Conservation (phyloP, 2,888 invertebrate species). For the Ochlodes sylvanus region DNA sequence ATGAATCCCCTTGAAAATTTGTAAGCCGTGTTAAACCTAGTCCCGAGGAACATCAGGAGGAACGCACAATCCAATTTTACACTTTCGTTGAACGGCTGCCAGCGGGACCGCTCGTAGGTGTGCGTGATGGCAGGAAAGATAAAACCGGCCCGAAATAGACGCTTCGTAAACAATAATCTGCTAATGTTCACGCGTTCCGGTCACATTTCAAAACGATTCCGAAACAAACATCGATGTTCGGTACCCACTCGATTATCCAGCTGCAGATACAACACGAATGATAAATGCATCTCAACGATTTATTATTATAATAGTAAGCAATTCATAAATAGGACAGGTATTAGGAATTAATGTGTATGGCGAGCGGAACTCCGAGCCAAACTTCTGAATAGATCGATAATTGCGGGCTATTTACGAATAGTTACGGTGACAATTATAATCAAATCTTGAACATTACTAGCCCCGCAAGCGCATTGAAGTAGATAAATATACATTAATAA, state of each 20-base stretch:
- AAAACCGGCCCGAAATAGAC: constrained; percentile 77
- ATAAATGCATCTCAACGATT: neutral
- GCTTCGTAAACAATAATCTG: constrained; percentile 79
- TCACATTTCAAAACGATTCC: constrained; percentile 9
- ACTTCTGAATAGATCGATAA: neutral
- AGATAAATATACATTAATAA: too few species aligned
- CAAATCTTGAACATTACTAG: neutral
- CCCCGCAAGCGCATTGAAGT: neutral
- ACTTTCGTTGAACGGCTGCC: constrained; percentile 79
- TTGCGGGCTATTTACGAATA: neutral
- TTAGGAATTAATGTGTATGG: neutral
- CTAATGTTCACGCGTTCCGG: constrained; percentile 37
- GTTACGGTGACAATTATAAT: neutral
- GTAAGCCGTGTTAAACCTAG: constrained; percentile 39
- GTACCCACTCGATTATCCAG: neutral
- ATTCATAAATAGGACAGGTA: neutral
- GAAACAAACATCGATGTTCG: neutral
- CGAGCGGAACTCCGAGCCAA: neutral
- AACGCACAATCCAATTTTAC: constrained; percentile 75
- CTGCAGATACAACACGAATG: constrained; percentile 2
- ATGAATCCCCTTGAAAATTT: constrained; percentile 3
- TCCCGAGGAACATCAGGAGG: constrained; percentile 57
- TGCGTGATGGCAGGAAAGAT: constrained; percentile 78
- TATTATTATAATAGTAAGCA: neutral
- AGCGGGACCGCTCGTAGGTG: constrained; percentile 71